Evolutionary conservation across 2,888 invertebrate species (phyloP).

Genomic region (Candidula unifasciata): DNA sequence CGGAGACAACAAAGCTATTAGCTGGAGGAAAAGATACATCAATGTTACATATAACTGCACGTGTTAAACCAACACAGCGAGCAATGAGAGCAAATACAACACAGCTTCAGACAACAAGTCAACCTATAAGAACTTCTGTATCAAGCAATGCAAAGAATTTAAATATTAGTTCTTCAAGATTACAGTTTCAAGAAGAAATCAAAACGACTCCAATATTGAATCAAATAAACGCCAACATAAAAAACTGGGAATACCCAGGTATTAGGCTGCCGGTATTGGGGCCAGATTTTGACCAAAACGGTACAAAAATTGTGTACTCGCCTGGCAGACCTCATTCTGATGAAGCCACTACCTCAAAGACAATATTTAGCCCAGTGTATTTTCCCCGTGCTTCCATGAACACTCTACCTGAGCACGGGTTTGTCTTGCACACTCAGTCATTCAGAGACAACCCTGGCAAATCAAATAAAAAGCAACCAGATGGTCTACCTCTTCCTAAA

Average conservation of each 20-base stretch:
- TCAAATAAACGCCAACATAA: neutral
- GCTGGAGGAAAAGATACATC: neutral
- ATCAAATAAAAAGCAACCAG: neutral
- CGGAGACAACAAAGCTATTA: neutral
- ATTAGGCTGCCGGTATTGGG: neutral
- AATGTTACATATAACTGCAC: too few relatives aligned
- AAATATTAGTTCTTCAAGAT: neutral
- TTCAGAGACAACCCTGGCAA: neutral
- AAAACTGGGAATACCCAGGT: neutral
- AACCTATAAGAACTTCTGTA: too few relatives aligned
- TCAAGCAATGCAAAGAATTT: neutral
- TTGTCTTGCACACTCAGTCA: slow-evolving; percentile 38
- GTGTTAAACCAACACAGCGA: neutral
- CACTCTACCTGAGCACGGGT: slow-evolving; percentile 43
- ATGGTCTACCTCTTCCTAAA: slow-evolving; percentile 4
- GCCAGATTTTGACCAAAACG: slow-evolving; percentile 22
- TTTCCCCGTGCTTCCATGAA: neutral
- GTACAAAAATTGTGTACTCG: slow-evolving; percentile 22
- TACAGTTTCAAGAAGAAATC: neutral
- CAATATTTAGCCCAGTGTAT: neutral
- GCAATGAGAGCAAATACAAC: neutral
- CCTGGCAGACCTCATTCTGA: neutral
- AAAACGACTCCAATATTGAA: neutral
- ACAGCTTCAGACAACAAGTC: neutral
- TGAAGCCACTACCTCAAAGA: neutral